Evolutionary conservation across 2,113 vertebrate genomes (phyloP), one percentile per base, ranked within the genome.

Genomic region (Anolis sagrei): DNA sequence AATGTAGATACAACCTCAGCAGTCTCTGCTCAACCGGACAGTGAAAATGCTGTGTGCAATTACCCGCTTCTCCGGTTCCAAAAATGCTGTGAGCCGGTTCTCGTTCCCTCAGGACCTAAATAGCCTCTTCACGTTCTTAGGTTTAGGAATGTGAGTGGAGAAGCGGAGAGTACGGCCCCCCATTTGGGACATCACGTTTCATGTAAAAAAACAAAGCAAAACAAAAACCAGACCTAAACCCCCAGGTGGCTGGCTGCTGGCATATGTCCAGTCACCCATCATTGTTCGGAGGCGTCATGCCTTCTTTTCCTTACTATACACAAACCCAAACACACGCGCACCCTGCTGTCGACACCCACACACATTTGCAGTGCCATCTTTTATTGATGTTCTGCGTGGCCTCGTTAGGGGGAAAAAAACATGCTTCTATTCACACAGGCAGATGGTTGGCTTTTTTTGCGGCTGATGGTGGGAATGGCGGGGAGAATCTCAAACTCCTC

Each of bases 381-480:
- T 79, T 87, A 87, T 83, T 87, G 66, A 87, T 78, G 54, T 72
- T 78, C 81, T 39, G 36, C 36, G 54, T 78, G 68, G 86, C 86
- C 54, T 87, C 23, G n/a, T 83, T 87, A 78, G 58, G 58, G n/a
- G 75, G 51, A 75, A 82, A 73, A 44, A 78, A 62, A 82, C 51
- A 82, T 25, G 62, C 75, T 87, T 82, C 36, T 61, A 51, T 82
- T 78, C 70, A 82, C 36, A 78, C 54, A 86, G 68, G 58, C 84
- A 86, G 84, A 86, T 86, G 84, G 84, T 74, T 66, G 69, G 32
- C n/a, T 27, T 39, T 39, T 6, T 48, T 75, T 27, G 34, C 77
- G 80, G 68, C n/a, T 66, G n/a, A 32, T 36, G 58, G 58, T 72
- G 23, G 70, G n/a, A 23, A 48, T 62, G 70, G 23, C 66, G 54